Evolutionary conservation across 1,140 invertebrate species (phyloP).

Genomic region (Drosophila pectinifera): DNA sequence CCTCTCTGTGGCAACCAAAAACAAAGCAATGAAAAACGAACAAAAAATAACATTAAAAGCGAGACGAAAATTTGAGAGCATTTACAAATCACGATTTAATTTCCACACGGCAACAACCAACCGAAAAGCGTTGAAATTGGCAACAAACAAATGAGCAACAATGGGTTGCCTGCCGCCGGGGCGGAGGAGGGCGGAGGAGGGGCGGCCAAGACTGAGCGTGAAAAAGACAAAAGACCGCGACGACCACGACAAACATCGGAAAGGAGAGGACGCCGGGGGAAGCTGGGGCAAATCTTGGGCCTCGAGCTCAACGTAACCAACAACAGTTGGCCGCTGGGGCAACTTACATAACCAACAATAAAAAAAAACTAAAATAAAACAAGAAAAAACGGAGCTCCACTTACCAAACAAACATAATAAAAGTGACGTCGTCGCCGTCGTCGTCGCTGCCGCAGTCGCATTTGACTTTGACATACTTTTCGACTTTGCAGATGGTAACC

Average conservation of each 20-base stretch:
- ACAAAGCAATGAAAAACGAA: constrained; percentile 6
- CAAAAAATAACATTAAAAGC: constrained; percentile 40
- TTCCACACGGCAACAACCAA: constrained; percentile 63
- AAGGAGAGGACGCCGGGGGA: constrained; percentile 3
- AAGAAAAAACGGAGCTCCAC: constrained; percentile 59
- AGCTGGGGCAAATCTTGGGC: constrained; percentile 49
- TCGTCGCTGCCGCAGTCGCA: constrained; percentile 33
- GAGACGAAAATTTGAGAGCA: constrained; percentile 80
- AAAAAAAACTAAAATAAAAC: constrained; percentile 1
- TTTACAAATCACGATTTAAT: constrained; percentile 83
- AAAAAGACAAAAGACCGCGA: constrained; percentile 76
- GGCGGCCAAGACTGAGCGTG: constrained; percentile 60
- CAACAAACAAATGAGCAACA: constrained; percentile 77
- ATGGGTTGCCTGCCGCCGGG: constrained; percentile 7
- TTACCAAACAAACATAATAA: constrained; percentile 82
- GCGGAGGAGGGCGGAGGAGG: neutral
- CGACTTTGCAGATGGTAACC: constrained; percentile 52
- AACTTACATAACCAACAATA: constrained; percentile 64
- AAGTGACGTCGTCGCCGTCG: constrained; percentile 55
- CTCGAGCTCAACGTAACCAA: constrained; percentile 68
- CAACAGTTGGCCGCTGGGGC: constrained; percentile 70
- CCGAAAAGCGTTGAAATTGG: constrained; percentile 78
- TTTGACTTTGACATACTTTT: constrained; percentile 85
- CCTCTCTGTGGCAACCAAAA: constrained; percentile 33
- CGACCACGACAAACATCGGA: constrained; percentile 56